A percentile compares a stretch with the other conserved stretches of the same genome.
These are phyloP conservation scores for Strongylocentrotus purpuratus DNA, from an alignment of 35 echinoderm and acorn worm genomes.

Conservation along the genomic window DNA sequence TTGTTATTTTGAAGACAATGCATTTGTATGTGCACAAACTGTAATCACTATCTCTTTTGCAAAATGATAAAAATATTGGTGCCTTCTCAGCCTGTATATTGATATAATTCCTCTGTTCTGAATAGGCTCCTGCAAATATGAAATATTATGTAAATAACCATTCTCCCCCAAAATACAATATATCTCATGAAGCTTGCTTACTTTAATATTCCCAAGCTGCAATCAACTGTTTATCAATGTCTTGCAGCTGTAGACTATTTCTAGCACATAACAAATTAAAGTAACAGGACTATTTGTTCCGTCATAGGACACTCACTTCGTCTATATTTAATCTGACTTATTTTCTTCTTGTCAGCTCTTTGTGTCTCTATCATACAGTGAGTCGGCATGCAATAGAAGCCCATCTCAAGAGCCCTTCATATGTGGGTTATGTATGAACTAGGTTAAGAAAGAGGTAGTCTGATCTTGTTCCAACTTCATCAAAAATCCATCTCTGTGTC, in stretches of 20 bases:
- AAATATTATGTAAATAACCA: background rate
- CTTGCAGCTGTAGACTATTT: background rate
- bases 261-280: background rate
- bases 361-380: background rate
- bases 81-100: background rate
- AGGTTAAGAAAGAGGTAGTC: slow-evolving; percentile 7
- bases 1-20: too few species aligned
- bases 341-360: background rate
- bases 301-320: background rate
- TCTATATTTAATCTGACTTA: slow-evolving; percentile 19
- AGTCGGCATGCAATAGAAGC: background rate
- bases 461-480: slow-evolving; percentile 2
- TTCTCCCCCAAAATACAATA: background rate
- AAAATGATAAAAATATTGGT: too few species aligned
- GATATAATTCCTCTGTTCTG: background rate
- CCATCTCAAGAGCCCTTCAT: background rate
- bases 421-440: slow-evolving; percentile 43
- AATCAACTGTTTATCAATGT: background rate
- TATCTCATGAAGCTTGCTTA: background rate
- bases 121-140: background rate
- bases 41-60: too few species aligned
- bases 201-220: background rate
- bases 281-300: slow-evolving; percentile 16
- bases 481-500: slow-evolving; percentile 24
- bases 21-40: too few species aligned